Evolutionary conservation across 2,888 invertebrate species (phyloP).

Genomic region (Ephialtes manifestator): DNA sequence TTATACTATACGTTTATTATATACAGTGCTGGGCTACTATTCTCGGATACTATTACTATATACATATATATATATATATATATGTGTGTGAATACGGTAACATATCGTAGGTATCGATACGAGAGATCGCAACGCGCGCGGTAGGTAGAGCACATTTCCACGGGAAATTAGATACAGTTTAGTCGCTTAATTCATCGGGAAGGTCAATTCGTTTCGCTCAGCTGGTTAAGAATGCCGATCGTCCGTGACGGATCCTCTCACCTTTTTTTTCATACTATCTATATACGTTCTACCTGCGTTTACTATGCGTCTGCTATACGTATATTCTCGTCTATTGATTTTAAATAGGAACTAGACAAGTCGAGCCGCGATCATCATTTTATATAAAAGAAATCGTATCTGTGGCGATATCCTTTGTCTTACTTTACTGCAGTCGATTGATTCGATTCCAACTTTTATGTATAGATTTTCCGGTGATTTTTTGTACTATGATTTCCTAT

Average conservation of each 20-base stretch:
- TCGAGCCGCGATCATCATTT: background rate
- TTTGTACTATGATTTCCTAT: background rate
- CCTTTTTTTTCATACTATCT: slow-evolving; percentile 36
- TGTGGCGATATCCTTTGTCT: background rate
- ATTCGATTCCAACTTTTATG: background rate
- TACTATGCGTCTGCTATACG: background rate
- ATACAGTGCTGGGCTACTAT: background rate
- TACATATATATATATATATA: too few relatives aligned
- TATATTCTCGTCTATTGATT: slow-evolving; percentile 9
- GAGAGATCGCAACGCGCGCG: slow-evolving; percentile 57
- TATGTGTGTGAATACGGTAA: background rate
- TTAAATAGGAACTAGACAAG: background rate
- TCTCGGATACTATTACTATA: background rate
- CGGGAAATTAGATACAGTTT: slow-evolving; percentile 70
- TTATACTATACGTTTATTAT: slow-evolving; percentile 12
- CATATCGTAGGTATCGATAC: slow-evolving; percentile 28
- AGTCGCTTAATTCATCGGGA: slow-evolving; percentile 69
- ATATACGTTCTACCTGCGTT: too few relatives aligned
- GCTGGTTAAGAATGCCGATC: slow-evolving; percentile 69
- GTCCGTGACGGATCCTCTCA: slow-evolving; percentile 66
- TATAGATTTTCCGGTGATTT: background rate
- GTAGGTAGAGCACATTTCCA: slow-evolving; percentile 67
- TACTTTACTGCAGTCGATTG: background rate
- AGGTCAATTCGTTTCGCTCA: slow-evolving; percentile 66
- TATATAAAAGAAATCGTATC: background rate